Base-by-base conservation (phyloP, 2,797 vertebrate genomes). In the Aphelocoma californica region DNA sequence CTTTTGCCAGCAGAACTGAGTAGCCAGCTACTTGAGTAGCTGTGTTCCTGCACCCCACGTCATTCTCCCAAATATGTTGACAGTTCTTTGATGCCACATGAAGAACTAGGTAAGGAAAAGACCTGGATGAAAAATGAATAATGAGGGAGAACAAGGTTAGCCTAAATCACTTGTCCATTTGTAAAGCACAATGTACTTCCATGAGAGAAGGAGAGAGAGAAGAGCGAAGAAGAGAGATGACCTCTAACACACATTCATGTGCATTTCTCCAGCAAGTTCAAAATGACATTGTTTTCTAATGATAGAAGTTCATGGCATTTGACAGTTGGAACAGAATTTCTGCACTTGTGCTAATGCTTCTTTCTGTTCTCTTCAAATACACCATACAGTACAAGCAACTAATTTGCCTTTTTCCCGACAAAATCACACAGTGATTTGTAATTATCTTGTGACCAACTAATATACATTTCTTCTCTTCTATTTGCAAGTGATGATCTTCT, bases 281-380 rank as follows among this genome's bases (percentile, higher is more conserved):
- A 94, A 77, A 77, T 71, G 1, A 16, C 25, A 12, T 42, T 58
- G 25, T 81, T 81, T 96, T 73, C 70, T 91, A 56, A 66, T 62
- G 8, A 32, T 38, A 86, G 7, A 72, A 74, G 5, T 66, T 85
- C 45, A 58, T 28, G 66, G 13, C 26, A 48, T 73, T 84, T 91
- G 77, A 74, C 53, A 88, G 19, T 24, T 82, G 51, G 16, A 90
- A 88, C 20, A 73, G 60, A 86, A 81, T 70, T 81, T 50, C 29
- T 86, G 16, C 31, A 45, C 45, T 92, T 77, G 10, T 71, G 34
- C 53, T 91, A 91, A 61, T 87, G 53, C 19, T 77, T 57, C 42
- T 64, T 77, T 92, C 47, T 86, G 17, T 93, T 93, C 94, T 64
- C 74, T 75, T 84, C 74, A 91, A 74, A 78, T 44, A 64, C 12